Evolutionary conservation across 2,113 vertebrate genomes (phyloP).

Genomic region (Cyphomyrus plagiostoma): DNA sequence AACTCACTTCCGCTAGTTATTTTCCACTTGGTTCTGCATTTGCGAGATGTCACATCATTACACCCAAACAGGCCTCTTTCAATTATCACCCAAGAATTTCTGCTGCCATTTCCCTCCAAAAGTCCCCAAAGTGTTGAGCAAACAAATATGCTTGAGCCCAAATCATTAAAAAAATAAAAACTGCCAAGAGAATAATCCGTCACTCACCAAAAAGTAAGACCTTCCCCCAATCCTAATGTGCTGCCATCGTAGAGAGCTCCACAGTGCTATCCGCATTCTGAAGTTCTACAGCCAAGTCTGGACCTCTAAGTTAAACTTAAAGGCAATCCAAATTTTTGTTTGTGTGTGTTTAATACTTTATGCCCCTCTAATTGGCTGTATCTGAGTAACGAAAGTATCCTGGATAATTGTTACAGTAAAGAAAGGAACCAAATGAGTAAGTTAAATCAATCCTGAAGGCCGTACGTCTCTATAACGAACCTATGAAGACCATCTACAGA

Average conservation of each 20-base stretch:
- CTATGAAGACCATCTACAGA: neutral
- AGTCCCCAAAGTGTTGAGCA: neutral
- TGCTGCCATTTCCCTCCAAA: neutral
- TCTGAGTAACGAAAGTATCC: neutral
- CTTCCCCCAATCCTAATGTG: neutral
- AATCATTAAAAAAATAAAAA: neutral
- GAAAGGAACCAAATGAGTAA: neutral
- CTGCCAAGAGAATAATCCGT: neutral
- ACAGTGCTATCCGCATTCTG: neutral
- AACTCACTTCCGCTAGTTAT: neutral
- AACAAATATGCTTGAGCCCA: neutral
- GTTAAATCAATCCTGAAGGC: neutral
- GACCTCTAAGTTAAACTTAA: neutral
- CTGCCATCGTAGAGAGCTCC: neutral
- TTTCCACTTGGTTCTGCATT: neutral
- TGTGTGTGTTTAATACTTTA: neutral
- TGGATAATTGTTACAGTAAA: neutral
- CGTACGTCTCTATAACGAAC: neutral
- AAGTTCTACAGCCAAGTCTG: neutral
- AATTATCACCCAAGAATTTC: neutral
- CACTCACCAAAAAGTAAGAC: neutral
- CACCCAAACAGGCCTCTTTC: neutral
- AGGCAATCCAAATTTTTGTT: neutral
- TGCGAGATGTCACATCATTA: neutral
- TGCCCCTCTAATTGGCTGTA: neutral